phyloP scores from a whole-genome alignment of 2,797 vertebrate genomes.

The Otus scops region DNA sequence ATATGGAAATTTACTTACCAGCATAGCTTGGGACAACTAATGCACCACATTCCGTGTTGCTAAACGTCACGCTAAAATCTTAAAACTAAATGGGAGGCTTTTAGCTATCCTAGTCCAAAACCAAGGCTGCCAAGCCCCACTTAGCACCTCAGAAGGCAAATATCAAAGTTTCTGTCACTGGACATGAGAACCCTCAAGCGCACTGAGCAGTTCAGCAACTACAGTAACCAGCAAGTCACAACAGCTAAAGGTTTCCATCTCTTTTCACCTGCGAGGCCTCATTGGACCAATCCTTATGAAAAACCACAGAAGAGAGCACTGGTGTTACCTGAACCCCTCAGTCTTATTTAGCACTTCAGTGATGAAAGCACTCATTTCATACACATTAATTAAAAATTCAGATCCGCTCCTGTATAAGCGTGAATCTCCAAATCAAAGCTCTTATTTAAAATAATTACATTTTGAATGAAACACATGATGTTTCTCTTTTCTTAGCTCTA shows the following conservation, averaged over 20 bases:
- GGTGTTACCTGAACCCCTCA: neutral
- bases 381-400: neutral
- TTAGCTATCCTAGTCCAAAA: neutral
- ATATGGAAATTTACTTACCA: neutral
- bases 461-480: neutral
- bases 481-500: neutral
- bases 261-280: neutral
- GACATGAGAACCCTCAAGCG: neutral
- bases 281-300: neutral
- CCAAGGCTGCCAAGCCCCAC: neutral
- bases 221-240: neutral
- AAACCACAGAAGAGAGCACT: neutral
- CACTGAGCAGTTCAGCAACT: neutral
- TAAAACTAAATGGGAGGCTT: neutral
- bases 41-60: neutral
- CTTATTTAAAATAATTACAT: neutral
- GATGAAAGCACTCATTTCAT: neutral
- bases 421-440: neutral
- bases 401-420: neutral
- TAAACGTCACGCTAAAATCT: neutral
- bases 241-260: neutral
- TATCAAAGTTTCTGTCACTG: neutral
- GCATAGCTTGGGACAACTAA: neutral
- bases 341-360: neutral
- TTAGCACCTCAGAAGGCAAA: neutral